phyloP scores from a whole-genome alignment of 30 jellyfish, hydroid and myxozoan species.

The Hydra vulgaris region DNA sequence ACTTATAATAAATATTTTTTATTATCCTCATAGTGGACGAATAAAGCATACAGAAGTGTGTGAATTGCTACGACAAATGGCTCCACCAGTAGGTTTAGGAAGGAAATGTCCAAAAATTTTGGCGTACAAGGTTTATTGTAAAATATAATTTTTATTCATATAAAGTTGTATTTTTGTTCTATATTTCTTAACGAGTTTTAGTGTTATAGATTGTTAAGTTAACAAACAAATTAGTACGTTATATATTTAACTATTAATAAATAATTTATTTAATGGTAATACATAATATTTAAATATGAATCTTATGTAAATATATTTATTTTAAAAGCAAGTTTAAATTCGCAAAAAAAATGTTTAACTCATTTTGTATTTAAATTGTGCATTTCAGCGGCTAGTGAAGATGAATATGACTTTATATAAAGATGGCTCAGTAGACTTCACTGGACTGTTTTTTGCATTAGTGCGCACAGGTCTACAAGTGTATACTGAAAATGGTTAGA shows the following conservation, averaged over 20 bases:
- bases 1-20: too few species aligned
- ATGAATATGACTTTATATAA: conserved; percentile 57
- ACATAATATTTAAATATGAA: too few species aligned
- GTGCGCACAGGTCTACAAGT: conserved; percentile 65
- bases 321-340: not conserved
- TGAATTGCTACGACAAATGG: conserved; percentile 21
- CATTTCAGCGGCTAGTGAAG: conserved; percentile 39
- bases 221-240: too few species aligned
- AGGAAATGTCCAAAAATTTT: conserved; percentile 24
- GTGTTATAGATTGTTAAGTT: too few species aligned
- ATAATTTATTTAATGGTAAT: too few species aligned
- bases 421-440: conserved; percentile 54
- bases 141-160: too few species aligned
- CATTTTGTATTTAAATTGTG: not conserved
- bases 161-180: too few species aligned
- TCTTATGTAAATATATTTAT: too few species aligned
- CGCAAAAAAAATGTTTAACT: not conserved
- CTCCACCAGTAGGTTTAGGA: conserved; percentile 37
- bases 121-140: conserved; percentile 31
- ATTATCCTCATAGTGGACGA: conserved; percentile 9
- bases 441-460: conserved; percentile 52
- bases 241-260: too few species aligned
- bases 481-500: conserved; percentile 28
- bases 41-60: conserved; percentile 33
- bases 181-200: too few species aligned